Conservation (phyloP, 2,113 vertebrate genomes). For the Circaetus gallicus region DNA sequence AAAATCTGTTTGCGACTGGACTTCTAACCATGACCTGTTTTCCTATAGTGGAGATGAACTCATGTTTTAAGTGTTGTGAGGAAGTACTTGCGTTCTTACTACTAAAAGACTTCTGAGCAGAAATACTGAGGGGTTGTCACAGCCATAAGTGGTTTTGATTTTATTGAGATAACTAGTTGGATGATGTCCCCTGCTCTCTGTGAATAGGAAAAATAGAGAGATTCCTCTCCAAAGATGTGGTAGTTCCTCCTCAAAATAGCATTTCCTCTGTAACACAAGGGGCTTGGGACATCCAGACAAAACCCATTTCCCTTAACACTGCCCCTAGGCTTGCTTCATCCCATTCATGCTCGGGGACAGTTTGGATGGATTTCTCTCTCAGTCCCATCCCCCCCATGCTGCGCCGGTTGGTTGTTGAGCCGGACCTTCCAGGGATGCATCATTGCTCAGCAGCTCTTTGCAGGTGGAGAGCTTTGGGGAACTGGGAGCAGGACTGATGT, state of each 20-base stretch:
- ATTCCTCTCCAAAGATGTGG: not conserved
- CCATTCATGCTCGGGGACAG: accelerated
- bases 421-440: not conserved
- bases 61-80: not conserved
- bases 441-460: not conserved
- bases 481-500: not conserved
- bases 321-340: not conserved
- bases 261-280: not conserved
- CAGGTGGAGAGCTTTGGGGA: not conserved
- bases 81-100: not conserved
- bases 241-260: not conserved
- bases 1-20: not conserved
- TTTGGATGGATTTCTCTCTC: not conserved
- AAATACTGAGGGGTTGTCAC: not conserved
- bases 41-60: not conserved
- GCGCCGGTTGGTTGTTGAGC: not conserved
- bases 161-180: not conserved
- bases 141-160: not conserved
- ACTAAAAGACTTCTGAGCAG: not conserved
- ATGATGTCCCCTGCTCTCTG: not conserved
- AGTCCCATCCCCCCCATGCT: not conserved
- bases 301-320: not conserved
- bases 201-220: not conserved
- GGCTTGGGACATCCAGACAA: not conserved
- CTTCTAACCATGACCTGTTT: not conserved